Evolutionary conservation across 2,113 vertebrate species (phyloP).

Genomic region (Rallus limicola): DNA sequence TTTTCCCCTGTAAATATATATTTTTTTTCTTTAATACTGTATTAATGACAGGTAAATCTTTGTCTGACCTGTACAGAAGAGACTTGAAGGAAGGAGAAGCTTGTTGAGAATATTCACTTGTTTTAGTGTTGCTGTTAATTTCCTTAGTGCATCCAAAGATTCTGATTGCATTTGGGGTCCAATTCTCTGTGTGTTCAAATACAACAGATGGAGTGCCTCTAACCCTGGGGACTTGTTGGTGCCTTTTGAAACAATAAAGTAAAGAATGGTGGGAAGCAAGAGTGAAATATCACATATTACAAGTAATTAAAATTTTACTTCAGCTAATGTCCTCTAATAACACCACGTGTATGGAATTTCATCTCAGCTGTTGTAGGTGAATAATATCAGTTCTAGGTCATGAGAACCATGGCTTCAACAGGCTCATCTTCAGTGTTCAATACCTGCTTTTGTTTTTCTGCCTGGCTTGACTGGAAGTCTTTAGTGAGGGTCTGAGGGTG

Average conservation of each 20-base stretch:
- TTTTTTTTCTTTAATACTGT: accelerated
- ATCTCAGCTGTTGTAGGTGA: neutral
- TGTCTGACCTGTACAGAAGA: neutral
- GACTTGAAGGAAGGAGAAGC: neutral
- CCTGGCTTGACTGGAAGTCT: neutral
- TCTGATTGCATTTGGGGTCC: accelerated
- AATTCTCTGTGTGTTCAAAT: neutral
- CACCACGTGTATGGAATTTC: neutral
- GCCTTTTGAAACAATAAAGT: neutral
- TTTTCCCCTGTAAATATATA: neutral
- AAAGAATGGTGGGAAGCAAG: neutral
- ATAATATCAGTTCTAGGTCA: neutral
- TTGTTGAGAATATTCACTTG: neutral
- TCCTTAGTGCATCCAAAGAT: neutral
- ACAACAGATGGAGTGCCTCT: neutral
- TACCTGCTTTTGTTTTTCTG: neutral
- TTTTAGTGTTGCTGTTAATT: neutral
- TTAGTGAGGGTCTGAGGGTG: neutral
- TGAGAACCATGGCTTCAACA: neutral
- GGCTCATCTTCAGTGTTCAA: neutral
- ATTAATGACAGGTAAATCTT: neutral
- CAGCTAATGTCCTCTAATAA: neutral
- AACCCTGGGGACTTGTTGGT: neutral
- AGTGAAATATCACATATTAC: neutral
- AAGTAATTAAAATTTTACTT: neutral